These are phyloP conservation scores for Conus betulinus DNA, from an alignment of 1,140 invertebrate genomes.

Conservation along the genomic window DNA sequence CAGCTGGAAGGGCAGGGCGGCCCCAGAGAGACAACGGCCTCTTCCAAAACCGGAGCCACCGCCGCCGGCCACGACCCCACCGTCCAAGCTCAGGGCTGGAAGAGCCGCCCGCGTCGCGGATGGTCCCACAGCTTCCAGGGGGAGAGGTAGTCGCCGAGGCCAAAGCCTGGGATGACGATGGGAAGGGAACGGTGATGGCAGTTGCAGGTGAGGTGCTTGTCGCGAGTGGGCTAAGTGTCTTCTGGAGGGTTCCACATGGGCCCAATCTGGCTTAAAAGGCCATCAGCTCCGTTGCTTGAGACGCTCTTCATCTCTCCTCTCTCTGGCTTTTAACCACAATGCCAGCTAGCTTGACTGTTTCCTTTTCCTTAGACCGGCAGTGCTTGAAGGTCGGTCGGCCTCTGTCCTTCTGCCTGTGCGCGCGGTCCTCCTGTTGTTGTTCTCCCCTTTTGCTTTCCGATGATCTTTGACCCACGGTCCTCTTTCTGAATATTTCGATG, in stretches of 20 bases:
- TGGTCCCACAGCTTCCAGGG: not conserved
- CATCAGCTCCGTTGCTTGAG: no score
- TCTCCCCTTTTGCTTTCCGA: no score
- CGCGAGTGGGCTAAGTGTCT: slow-evolving; percentile 9
- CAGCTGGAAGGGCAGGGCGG: not conserved
- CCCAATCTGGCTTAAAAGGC: not conserved
- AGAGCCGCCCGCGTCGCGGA: not conserved
- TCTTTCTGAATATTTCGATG: no score
- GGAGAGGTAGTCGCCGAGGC: not conserved
- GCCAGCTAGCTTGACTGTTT: not conserved
- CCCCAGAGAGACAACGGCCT: not conserved
- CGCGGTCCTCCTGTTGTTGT: no score
- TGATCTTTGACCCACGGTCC: no score
- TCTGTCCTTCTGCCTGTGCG: no score
- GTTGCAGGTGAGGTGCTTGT: slow-evolving; percentile 3
- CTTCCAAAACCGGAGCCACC: not conserved
- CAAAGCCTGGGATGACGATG: not conserved
- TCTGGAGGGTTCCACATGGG: not conserved
- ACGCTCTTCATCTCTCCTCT: not conserved
- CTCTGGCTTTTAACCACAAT: not conserved
- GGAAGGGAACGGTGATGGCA: not conserved
- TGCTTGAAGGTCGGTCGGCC: no score
- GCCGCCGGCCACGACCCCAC: not conserved
- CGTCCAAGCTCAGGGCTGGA: not conserved
- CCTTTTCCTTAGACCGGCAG: not conserved